Base-by-base conservation (phyloP, 2,888 invertebrate species). In the Xestoiulus laeticollis region DNA sequence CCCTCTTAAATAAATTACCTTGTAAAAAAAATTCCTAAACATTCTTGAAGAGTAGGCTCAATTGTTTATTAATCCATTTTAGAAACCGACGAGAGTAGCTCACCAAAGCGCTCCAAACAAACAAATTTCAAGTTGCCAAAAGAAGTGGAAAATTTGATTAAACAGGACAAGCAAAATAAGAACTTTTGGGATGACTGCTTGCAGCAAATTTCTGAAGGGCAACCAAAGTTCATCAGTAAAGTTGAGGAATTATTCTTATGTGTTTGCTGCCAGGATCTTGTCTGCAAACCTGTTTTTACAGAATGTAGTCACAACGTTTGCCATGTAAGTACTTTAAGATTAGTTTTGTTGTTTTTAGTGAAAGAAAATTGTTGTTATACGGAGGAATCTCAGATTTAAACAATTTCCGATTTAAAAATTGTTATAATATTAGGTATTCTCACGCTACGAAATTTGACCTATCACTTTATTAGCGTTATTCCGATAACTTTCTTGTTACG, bases 301-400 rank as follows among this genome's bases (percentile, higher is more conserved):
- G 92, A 94, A 0, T 96, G 96, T 90, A 91, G 92, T 83, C 96
- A 97, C 91, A 96, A 95, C 91, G 94, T 96, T 89, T 97, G 96
- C 91, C 93, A 94, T 93, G 95, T 95, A 68, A 68, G 68, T 68
- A 38, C 6, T 38, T 38, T 38, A 6, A 38, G 2, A 6, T 38
- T 2, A 38, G 6, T 5, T 38, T 2, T 6, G 33, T 6, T 38
- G 6, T 38, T 38, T 38, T 38, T 2, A 5, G 6, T 38, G 6
- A 38, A n/a, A n/a, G n/a, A n/a, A n/a, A n/a, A n/a, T n/a, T n/a
- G n/a, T n/a, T n/a, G n/a, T n/a, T n/a, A n/a, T n/a, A n/a, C n/a
- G n/a, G n/a, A n/a, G n/a, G n/a, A n/a, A n/a, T n/a, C n/a, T n/a
- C n/a, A 38, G 33, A 38, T 38, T 38, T 38, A 38, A 6, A 38